Base-by-base conservation (phyloP, 1,140 invertebrate genomes). In the Drosophila subpulchrella region DNA sequence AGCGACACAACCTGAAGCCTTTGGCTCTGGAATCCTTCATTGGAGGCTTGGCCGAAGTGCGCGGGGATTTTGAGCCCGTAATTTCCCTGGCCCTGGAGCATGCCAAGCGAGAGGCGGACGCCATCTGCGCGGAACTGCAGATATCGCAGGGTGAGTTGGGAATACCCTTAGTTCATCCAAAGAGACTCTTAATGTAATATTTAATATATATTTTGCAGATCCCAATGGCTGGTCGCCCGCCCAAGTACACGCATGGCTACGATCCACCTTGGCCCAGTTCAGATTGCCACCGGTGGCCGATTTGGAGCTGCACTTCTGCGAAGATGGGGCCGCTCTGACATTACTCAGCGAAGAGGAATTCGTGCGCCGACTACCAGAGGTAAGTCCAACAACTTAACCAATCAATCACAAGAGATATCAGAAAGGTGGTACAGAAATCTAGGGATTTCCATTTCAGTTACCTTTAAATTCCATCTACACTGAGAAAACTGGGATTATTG, bases 211-310 rank as follows among this genome's bases (percentile, higher is more conserved):
- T 60, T 51, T 94, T 94, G 5, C 92, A 98, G 97, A 98, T 94
- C 97, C 97, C 42, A 94, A 95, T 82, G 94, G 95, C 68, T 99
- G 98, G 98, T 96, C 95, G 61, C 93, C 94, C 7, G 94, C 94
- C 41, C 96, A 98, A 84, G 97, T 98, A 6, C 95, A 96, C 48
- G 94, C 96, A 1, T 98, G 97, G 97, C 94, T 98, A 24, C 94
- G 96, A 86, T 98, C 96, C 95, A 97, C 96, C 55, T 94, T 96
- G 46, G 94, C 95, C 83, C 96, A 97, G 91, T 96, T 96, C 83
- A 94, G 95, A 78, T 93, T 97, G 71, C 95, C 96, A 32, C 94
- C 94, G 27, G 92, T 95, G 20, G 95, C 96, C 62, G 95, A 95
- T 83, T 97, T 97, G 93, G 95, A 96, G 72, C 94, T 97, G 92